Evolutionary conservation across 2,113 vertebrate genomes (phyloP).

Genomic region (Notechis scutatus): DNA sequence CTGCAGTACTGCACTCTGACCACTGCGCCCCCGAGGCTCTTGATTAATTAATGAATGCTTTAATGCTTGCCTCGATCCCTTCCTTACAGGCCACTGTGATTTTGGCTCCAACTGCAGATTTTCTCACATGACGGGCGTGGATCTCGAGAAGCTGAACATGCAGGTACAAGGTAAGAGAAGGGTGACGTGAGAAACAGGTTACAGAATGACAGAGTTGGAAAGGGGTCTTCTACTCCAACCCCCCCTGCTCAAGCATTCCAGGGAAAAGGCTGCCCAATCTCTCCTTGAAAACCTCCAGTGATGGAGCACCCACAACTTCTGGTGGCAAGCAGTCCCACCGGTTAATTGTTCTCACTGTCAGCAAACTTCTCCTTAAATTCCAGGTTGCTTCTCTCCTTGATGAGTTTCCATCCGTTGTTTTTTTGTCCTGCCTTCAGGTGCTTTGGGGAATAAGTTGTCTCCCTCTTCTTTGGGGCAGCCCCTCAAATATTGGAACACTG

Average conservation of each 20-base stretch:
- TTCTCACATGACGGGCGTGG: conserved; percentile 89
- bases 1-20: no score
- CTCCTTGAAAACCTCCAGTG: neutral
- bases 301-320: neutral
- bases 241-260: neutral
- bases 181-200: neutral
- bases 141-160: conserved; percentile 77
- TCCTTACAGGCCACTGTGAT: conserved; percentile 77
- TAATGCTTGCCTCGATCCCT: neutral
- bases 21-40: no score
- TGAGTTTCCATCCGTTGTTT: neutral
- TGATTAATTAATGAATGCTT: no score
- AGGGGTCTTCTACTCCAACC: no score
- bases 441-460: neutral
- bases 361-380: neutral
- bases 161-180: conserved; percentile 78
- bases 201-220: no score
- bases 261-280: neutral
- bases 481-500: neutral
- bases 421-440: neutral
- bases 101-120: conserved; percentile 91
- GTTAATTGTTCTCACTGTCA: neutral
- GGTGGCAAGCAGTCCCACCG: neutral
- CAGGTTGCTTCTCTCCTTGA: neutral
- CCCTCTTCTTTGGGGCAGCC: neutral